Evolutionary conservation across 1,140 invertebrate genomes (phyloP), one percentile per base, ranked within the genome.

Genomic region (Propsilocerus akamusi): DNA sequence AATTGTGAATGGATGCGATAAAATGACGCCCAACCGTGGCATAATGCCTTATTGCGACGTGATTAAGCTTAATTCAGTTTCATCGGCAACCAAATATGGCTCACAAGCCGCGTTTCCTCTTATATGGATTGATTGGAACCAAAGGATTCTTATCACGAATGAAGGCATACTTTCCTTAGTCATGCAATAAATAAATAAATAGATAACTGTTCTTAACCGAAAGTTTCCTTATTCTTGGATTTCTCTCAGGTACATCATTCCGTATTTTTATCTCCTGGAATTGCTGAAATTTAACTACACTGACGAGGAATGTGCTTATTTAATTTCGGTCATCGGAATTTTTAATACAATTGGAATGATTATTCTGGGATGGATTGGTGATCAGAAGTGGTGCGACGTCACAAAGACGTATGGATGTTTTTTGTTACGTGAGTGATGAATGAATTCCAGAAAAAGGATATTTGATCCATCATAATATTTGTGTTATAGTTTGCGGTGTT

Each of bases 261-360:
- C 86, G 26, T 92, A 93, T 68, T 85, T 92, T 60, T 93, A 88
- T 63, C 68, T 91, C 22, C 81, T 81, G 37, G 85, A 89, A 50
- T 74, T 78, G 64, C 72, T 68, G 24, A 67, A 71, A 26, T 70
- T 74, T 53, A 68, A 70, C 0, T 82, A 83, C 55, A 68, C 70
- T 7, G 77, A 85, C 52, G 72, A 78, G n/a, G 73, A 80, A 46
- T 81, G 78, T 30, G 86, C 86, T 2, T 72, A 75, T 51, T 69
- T 89, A 48, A 73, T 91, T 49, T 86, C 85, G 51, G 72, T 83
- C 20, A 85, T 91, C 54, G 88, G 88, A 46, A 78, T 91, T 52
- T 79, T 83, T 1, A 91, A 90, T 61, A 88, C 83, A n/a, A 74
- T 92, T 58, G 88, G 87, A 62, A 89, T 88, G 81, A 86, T 94